Evolutionary conservation across 2,888 invertebrate species (phyloP).

Genomic region (Trisateles emortualis): DNA sequence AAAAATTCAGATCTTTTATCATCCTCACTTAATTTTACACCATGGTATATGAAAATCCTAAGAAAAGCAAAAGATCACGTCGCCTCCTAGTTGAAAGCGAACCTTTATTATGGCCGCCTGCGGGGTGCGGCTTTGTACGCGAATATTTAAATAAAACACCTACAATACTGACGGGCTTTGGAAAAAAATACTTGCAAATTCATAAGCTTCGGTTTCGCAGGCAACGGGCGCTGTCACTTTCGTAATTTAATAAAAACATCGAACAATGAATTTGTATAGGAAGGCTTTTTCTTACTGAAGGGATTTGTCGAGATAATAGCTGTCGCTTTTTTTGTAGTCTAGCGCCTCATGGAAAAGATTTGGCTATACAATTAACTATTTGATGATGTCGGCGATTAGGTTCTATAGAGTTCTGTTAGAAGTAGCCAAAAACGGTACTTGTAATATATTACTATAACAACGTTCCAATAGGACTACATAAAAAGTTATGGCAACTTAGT

Average conservation of each 20-base stretch:
- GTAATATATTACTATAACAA: too few relatives aligned
- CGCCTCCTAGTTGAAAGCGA: slow-evolving; percentile 41
- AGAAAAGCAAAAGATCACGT: slow-evolving; percentile 41
- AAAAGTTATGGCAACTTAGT: too few relatives aligned
- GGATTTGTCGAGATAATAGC: background rate
- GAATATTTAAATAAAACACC: slow-evolving; percentile 42
- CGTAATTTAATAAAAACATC: slow-evolving; percentile 25
- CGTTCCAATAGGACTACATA: too few relatives aligned
- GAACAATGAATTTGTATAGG: slow-evolving; percentile 11
- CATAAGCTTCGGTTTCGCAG: slow-evolving; percentile 26
- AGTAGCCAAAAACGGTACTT: too few relatives aligned
- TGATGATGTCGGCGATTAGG: too few relatives aligned
- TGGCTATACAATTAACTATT: too few relatives aligned
- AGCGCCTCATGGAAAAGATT: too few relatives aligned
- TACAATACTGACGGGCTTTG: slow-evolving; percentile 35
- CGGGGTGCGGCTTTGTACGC: slow-evolving; percentile 33
- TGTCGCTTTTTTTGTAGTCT: background rate
- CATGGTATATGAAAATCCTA: slow-evolving; percentile 27
- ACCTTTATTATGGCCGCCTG: slow-evolving; percentile 46
- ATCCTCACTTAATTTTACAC: background rate
- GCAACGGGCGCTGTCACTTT: slow-evolving; percentile 13
- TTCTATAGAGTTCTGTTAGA: too few relatives aligned
- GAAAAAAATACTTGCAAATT: slow-evolving; percentile 37
- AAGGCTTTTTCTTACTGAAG: background rate
- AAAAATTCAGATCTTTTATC: too few relatives aligned